Conservation (phyloP, 2,113 vertebrate species). For the Ageneiosus marmoratus region DNA sequence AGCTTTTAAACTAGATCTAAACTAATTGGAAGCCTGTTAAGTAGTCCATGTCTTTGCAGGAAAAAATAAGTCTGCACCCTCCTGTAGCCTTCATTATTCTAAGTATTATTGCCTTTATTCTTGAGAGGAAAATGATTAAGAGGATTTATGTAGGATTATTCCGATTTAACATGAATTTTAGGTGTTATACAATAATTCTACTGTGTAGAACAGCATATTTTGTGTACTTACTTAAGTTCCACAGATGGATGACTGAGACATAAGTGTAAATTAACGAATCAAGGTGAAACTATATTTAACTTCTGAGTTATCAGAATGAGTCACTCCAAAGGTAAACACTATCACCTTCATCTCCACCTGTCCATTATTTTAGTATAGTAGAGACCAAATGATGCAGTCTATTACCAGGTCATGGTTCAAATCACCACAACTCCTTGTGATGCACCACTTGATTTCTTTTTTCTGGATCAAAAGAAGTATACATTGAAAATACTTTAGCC, state of each 20-base stretch:
- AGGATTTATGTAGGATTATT: slow-evolving; percentile 44
- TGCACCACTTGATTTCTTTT: neutral
- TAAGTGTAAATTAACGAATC: neutral
- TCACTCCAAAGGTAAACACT: neutral
- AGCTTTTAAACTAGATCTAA: neutral
- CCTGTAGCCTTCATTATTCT: neutral
- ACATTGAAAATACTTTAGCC: slow-evolving; percentile 2
- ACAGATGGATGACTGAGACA: slow-evolving; percentile 14
- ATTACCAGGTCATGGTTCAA: neutral
- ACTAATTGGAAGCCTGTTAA: neutral
- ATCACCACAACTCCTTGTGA: neutral
- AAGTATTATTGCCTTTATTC: neutral
- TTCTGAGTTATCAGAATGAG: neutral
- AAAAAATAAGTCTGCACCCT: neutral
- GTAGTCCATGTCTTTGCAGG: neutral
- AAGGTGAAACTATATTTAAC: neutral
- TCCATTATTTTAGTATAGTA: neutral
- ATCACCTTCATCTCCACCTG: neutral
- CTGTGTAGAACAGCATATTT: slow-evolving; percentile 36
- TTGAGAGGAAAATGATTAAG: slow-evolving; percentile 3
- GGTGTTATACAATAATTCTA: slow-evolving; percentile 19
- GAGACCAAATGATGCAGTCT: neutral
- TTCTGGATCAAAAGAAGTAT: neutral
- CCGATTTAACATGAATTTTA: slow-evolving; percentile 18
- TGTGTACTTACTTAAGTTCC: slow-evolving; percentile 15